These are phyloP conservation scores for Arctopsyche grandis DNA, from an alignment of 1,140 invertebrate species.

Conservation along the genomic window DNA sequence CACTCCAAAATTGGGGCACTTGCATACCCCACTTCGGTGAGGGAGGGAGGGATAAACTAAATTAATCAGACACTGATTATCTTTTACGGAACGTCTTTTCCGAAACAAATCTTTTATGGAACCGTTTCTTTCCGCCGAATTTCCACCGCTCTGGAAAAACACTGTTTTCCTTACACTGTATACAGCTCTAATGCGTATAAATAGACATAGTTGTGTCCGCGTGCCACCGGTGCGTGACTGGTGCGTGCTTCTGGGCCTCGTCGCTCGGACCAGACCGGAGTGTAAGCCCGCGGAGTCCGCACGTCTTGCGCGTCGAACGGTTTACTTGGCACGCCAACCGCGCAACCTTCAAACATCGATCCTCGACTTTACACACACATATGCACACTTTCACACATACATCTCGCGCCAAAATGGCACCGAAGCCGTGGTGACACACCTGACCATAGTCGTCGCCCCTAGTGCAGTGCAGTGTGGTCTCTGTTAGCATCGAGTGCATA, in stretches of 20 bases:
- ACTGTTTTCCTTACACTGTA: too few relatives aligned
- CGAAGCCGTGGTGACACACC: not conserved
- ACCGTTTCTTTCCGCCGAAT: too few relatives aligned
- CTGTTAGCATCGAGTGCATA: too few relatives aligned
- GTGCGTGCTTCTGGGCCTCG: not conserved
- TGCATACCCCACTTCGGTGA: too few relatives aligned
- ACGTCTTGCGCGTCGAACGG: not conserved
- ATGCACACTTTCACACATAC: too few relatives aligned
- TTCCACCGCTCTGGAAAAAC: too few relatives aligned
- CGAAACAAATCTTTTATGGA: too few relatives aligned
- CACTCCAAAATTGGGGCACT: too few relatives aligned
- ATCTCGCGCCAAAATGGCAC: conserved; percentile 14
- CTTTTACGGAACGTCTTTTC: too few relatives aligned
- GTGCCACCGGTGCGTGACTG: not conserved
- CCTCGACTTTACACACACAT: not conserved
- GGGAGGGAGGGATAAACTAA: too few relatives aligned
- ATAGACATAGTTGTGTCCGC: not conserved
- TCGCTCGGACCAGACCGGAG: not conserved
- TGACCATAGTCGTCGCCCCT: not conserved
- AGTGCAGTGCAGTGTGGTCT: not conserved
- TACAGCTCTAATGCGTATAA: too few relatives aligned
- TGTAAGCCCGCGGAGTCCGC: not conserved
- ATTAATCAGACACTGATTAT: too few relatives aligned
- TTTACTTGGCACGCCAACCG: not conserved
- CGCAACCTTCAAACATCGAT: not conserved